Evolutionary conservation across 2,888 invertebrate genomes (phyloP).

Genomic region (Argyresthia albistria): DNA sequence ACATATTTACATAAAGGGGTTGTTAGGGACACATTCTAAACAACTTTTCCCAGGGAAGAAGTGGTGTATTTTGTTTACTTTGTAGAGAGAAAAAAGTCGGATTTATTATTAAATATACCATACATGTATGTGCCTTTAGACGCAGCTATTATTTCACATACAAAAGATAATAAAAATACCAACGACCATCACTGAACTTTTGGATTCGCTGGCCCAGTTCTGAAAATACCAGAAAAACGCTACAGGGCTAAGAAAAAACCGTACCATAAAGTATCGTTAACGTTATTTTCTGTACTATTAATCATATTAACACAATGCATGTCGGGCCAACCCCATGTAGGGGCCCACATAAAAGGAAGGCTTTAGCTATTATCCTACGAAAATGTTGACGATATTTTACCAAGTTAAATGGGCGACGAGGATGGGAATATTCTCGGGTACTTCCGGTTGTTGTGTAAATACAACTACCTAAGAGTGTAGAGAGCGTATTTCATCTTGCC

Average conservation of each 20-base stretch:
- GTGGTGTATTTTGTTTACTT: no score
- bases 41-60: no score
- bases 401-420: neutral
- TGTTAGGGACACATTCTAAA: no score
- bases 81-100: no score
- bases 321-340: slow-evolving; percentile 26
- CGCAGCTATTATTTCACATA: neutral
- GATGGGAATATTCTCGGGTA: neutral
- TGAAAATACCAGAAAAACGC: slow-evolving; percentile 17
- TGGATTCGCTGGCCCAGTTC: slow-evolving; percentile 9
- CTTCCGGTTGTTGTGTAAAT: neutral
- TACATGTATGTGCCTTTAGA: neutral
- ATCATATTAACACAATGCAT: slow-evolving; percentile 61
- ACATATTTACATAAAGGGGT: no score
- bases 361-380: slow-evolving; percentile 46
- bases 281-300: slow-evolving; percentile 41
- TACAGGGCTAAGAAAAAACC: neutral
- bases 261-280: slow-evolving; percentile 41
- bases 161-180: neutral
- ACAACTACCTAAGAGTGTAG: neutral
- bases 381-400: slow-evolving; percentile 26
- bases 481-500: no score
- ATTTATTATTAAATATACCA: no score
- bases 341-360: slow-evolving; percentile 46
- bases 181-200: neutral